phyloP scores from a whole-genome alignment of 2,888 invertebrate species.

The Crepidodera aurea region DNA sequence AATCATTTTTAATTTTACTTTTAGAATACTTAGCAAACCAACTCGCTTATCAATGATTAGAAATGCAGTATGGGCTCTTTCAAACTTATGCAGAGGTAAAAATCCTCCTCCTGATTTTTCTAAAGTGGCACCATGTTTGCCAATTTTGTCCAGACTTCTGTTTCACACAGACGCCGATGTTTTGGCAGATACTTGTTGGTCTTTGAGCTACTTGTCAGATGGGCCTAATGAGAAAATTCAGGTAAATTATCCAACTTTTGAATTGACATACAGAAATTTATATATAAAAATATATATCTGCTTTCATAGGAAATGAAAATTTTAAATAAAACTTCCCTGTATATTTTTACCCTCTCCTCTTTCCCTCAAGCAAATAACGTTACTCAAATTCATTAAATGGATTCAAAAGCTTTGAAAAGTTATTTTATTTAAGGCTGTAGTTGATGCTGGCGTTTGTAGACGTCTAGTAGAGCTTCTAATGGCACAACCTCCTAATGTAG shows the following conservation, averaged over 20 bases:
- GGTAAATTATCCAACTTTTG: no score
- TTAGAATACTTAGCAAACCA: constrained; percentile 79
- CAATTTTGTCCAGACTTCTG: constrained; percentile 85
- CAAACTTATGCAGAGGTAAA: constrained; percentile 97
- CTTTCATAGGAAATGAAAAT: no score
- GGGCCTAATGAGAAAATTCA: constrained; percentile 97
- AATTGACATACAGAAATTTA: not conserved
- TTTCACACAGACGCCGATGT: constrained; percentile 91
- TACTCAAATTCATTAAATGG: no score
- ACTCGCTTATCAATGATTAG: constrained; percentile 88
- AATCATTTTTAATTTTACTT: constrained; percentile 10
- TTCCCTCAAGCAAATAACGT: no score
- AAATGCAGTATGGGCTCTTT: constrained; percentile 98
- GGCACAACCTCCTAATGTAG: constrained; percentile 83
- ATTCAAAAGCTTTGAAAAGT: no score
- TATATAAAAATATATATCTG: not conserved
- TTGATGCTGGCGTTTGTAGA: constrained; percentile 93
- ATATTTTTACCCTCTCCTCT: no score
- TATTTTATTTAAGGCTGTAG: constrained; percentile 74
- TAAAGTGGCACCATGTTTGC: constrained; percentile 82
- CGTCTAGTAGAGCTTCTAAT: constrained; percentile 66
- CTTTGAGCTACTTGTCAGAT: constrained; percentile 93
- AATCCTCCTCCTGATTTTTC: constrained; percentile 93
- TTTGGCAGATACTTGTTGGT: constrained; percentile 95
- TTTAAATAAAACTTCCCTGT: no score